A percentile compares a stretch with the other conserved stretches of the same genome.
Evolutionary conservation across 2,797 vertebrate genomes (phyloP).

Genomic region (Sciaenops ocellatus): DNA sequence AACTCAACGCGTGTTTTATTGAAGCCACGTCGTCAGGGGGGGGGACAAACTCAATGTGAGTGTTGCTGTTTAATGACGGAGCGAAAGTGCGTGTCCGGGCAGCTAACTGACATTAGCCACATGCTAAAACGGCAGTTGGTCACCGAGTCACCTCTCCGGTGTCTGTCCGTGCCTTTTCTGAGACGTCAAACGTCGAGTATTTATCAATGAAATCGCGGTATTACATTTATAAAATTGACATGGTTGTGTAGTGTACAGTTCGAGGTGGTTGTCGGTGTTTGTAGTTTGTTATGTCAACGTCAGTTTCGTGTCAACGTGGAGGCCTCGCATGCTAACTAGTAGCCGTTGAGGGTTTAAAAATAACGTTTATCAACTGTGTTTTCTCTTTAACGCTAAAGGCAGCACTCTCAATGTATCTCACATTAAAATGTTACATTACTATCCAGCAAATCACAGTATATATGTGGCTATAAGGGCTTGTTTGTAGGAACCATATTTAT

Average conservation of each 20-base stretch:
- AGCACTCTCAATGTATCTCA: rapidly evolving
- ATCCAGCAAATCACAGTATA: not conserved
- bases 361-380: not conserved
- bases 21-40: not conserved
- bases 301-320: conserved; percentile 29
- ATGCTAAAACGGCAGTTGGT: conserved; percentile 46
- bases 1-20: not conserved
- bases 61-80: conserved; percentile 20
- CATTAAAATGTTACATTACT: not conserved
- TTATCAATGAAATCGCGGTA: rapidly evolving
- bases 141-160: conserved; percentile 20
- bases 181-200: not conserved
- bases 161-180: not conserved
- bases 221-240: rapidly evolving
- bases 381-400: not conserved
- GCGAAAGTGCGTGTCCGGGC: conserved; percentile 54
- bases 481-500: not conserved
- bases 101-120: conserved; percentile 59
- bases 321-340: conserved; percentile 51
- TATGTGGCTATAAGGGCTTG: not conserved
- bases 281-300: not conserved
- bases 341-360: not conserved
- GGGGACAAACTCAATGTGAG: conserved; percentile 69
- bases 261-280: not conserved
- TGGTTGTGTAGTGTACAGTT: rapidly evolving